Percentiles rank a stretch among this genome's conserved stretches.
phyloP scores from a whole-genome alignment of 2,888 invertebrate genomes.

The Ernsta delagoae region DNA sequence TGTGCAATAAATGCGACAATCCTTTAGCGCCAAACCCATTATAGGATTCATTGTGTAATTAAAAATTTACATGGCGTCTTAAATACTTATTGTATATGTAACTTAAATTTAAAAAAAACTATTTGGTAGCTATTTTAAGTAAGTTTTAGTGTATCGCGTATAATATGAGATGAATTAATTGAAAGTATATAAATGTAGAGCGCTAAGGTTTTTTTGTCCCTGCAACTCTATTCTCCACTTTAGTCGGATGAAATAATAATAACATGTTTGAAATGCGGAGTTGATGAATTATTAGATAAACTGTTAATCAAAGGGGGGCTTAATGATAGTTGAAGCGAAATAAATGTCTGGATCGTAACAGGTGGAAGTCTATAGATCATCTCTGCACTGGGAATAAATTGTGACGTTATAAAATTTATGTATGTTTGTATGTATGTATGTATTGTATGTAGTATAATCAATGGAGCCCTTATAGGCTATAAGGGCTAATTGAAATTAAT shows the following conservation, averaged over 20 bases:
- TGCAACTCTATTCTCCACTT: constrained; percentile 46
- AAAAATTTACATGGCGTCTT: constrained; percentile 67
- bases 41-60: constrained; percentile 64
- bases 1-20: constrained; percentile 52
- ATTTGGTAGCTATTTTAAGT: constrained; percentile 77
- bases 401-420: too few species aligned
- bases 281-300: constrained; percentile 10
- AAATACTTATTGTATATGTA: constrained; percentile 72
- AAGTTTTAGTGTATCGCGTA: constrained; percentile 67
- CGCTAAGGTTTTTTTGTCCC: constrained; percentile 52
- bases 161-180: constrained; percentile 53
- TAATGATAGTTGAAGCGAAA: too few species aligned
- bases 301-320: too few species aligned
- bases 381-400: too few species aligned
- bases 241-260: constrained; percentile 12
- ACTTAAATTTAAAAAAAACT: constrained; percentile 62
- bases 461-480: too few species aligned
- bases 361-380: too few species aligned
- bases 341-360: too few species aligned
- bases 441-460: too few species aligned
- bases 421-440: too few species aligned
- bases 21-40: constrained; percentile 46
- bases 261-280: constrained; percentile 13
- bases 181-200: constrained; percentile 59
- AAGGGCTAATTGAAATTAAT: too few species aligned